phyloP scores from a whole-genome alignment of 2,797 vertebrate species.

The Lateolabrax maculatus region DNA sequence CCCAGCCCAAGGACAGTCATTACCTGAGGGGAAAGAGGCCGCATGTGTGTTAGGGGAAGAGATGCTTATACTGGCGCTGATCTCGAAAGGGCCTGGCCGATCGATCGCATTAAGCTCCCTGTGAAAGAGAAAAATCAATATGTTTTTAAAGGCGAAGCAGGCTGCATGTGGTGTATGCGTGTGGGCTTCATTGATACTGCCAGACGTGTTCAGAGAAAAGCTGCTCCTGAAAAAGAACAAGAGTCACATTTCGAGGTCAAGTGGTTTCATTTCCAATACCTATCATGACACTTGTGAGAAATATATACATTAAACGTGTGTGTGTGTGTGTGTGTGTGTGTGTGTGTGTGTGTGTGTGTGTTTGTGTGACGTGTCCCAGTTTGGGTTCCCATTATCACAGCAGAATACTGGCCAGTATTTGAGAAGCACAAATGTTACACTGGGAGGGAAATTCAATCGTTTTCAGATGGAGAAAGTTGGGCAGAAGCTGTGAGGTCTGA shows the following conservation, averaged over 20 bases:
- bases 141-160: constrained; percentile 86
- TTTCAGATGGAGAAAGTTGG: constrained; percentile 60
- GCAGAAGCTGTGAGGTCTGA: constrained; percentile 24
- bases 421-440: constrained; percentile 55
- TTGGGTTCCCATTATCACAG: constrained; percentile 46
- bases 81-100: constrained; percentile 86
- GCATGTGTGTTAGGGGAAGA: constrained; percentile 80
- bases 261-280: constrained; percentile 68
- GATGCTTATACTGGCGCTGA: constrained; percentile 85
- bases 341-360: background rate
- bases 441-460: constrained; percentile 57
- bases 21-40: constrained; percentile 82
- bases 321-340: background rate
- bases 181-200: constrained; percentile 81
- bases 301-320: constrained; percentile 23
- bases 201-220: constrained; percentile 61
- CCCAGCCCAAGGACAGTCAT: constrained; percentile 85
- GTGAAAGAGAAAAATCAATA: constrained; percentile 87
- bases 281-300: constrained; percentile 55
- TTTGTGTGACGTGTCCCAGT: constrained; percentile 25
- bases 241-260: constrained; percentile 77
- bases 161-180: constrained; percentile 78
- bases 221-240: constrained; percentile 65
- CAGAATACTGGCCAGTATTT: constrained; percentile 34
- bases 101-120: constrained; percentile 88